Evolutionary conservation across 92 coral and sea anemone species (phyloP), one percentile per base, ranked within the genome.

Genomic region (Zoanthus gigantus): DNA sequence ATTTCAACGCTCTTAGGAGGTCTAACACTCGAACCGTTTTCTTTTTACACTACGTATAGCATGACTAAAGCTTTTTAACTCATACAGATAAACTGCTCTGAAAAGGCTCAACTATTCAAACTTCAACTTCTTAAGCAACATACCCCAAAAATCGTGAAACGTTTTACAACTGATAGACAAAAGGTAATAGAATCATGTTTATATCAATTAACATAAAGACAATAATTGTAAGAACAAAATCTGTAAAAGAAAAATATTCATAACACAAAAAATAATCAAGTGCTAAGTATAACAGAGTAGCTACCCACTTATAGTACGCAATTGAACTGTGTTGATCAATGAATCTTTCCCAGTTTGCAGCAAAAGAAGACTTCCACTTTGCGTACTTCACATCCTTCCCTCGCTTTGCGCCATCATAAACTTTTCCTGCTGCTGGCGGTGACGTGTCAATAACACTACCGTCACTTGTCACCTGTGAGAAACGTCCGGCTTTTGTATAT

Each of bases 401-500:
- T 6, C 72, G 58, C 78, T 81, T 88, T 47, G 75, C 31, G 1
- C 99, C 99, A 58, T 97, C 98, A 75, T 86, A 88, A 23, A 95
- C 83, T 15, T 48, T 83, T 10, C 95, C 95, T 53, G 98, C 81
- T 6, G 68, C 76, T 15, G 99, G 99, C 7, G 92, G 89, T 1
- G 97, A 92, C 0, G 94, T 94, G 60, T 97, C 99, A 31, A 97
- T 88, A 14, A 92, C 71, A 3, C 90, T 92, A 31, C 99, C 99
- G 37, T 97, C 92, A 76, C 99, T 97, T 13, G 92, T 91, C 45
- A 93, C 78, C 52, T 95, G 95, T 1, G 96, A 76, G 90, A 87
- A 92, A 23, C 94, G 88, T 9, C 98, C 99, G 3, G 99, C 98
- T 84, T 94, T 94, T n/a, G 99, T 97, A 72, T 74, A 97, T 0